These are phyloP conservation scores for Pangasianodon gigas DNA, from an alignment of 2,113 vertebrate genomes.

Conservation along the genomic window DNA sequence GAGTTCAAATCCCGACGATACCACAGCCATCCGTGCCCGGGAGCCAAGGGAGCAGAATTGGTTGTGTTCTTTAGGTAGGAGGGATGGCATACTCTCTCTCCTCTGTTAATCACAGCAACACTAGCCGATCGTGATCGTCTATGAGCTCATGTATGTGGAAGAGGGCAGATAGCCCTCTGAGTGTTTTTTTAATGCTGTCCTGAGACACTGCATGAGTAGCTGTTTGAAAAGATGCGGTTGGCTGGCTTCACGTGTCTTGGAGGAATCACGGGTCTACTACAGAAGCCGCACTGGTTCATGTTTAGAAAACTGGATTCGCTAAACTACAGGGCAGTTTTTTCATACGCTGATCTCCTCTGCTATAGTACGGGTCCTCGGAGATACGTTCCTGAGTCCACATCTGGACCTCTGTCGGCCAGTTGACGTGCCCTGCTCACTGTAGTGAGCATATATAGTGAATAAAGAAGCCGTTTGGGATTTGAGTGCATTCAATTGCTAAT, in stretches of 20 bases:
- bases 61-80: not conserved
- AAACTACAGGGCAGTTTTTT: not conserved
- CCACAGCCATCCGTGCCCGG: too few species aligned
- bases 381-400: not conserved
- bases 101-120: not conserved
- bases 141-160: not conserved
- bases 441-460: not conserved
- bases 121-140: not conserved
- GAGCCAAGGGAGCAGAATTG: not conserved
- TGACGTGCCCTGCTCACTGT: not conserved
- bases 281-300: not conserved
- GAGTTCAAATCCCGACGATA: not conserved
- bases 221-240: not conserved
- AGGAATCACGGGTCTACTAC: not conserved
- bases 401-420: not conserved
- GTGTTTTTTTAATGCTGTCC: not conserved
- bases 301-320: not conserved
- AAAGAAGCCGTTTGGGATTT: not conserved
- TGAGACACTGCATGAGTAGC: not conserved
- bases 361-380: not conserved
- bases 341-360: not conserved
- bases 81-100: not conserved
- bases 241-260: not conserved
- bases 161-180: not conserved
- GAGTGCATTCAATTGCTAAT: not conserved